Base-by-base conservation (phyloP, 2,797 vertebrate species). In the Pelodytes ibericus region DNA sequence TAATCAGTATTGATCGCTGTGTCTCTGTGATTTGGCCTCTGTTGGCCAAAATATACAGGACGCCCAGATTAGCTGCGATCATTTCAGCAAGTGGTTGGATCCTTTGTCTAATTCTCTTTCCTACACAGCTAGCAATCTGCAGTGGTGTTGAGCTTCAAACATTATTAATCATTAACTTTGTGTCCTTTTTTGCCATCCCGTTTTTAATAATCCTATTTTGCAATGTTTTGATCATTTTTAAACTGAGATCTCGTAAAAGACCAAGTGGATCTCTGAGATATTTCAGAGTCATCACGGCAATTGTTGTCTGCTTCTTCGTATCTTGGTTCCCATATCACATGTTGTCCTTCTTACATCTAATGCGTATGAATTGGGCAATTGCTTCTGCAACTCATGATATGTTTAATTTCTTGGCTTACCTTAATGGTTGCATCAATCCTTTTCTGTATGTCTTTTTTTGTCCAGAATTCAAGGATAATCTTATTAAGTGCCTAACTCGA, bases 241-340 rank as follows among this genome's bases (percentile, higher is more conserved):
- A 49, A 27, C 4, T 66, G 15, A 71, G 22, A 0, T 31, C 85
- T 9, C 83, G 84, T 10, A 79, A 81, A 58, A 67, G 41, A 4
- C 84, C 87, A 36, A 83, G 75, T 1, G 86, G 36, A 41, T 77
- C 70, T 74, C 71, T 58, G 22, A 26, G 49, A 69, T 13, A 59
- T 29, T 0, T 22, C 27, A 92, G 92, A 79, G 94, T 96, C 51
- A 96, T 98, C 4, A 93, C 91, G 0, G 91, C 93, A 0, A 92
- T 97, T n/a, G 93, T 96, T 27, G 86, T 82, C 25, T 92, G 91
- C 0, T 97, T 97, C 75, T 97, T 97, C 84, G 81, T 97, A 66
- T 98, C 95, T 80, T 97, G 95, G 91, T 93, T 94, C 53, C 95
- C 95, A 0, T 96, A 94, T 80, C 94, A 98, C 0, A 87, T 95